phyloP scores from a whole-genome alignment of 2,797 vertebrate species.

The Crotalus adamanteus region DNA sequence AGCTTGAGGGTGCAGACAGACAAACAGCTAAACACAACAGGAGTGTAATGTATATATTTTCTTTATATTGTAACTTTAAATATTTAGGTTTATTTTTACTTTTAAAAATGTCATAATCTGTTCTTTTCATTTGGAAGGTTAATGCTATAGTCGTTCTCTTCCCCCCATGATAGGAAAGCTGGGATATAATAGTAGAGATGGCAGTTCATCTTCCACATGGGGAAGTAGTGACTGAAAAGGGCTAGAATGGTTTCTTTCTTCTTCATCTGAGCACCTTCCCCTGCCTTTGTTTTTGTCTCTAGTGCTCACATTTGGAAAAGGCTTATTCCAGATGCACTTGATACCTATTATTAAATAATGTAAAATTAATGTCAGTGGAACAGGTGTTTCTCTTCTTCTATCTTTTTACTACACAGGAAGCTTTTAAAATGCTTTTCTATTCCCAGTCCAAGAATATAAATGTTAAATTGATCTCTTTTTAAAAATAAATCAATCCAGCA shows the following conservation, averaged over 20 bases:
- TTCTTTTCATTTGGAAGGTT: background rate
- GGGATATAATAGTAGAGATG: background rate
- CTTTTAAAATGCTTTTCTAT: background rate
- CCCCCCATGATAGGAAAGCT: background rate
- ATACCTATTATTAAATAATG: background rate
- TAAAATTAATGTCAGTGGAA: background rate
- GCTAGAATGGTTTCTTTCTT: background rate
- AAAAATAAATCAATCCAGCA: background rate
- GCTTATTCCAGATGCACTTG: background rate
- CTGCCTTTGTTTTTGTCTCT: background rate
- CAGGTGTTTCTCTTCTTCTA: background rate
- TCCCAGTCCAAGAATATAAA: background rate
- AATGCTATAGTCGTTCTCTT: background rate
- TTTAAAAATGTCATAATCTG: background rate
- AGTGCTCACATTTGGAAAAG: background rate
- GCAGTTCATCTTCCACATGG: background rate
- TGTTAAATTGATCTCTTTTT: background rate
- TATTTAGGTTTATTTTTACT: background rate
- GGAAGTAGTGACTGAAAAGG: background rate
- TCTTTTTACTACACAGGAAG: background rate
- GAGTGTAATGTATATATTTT: background rate
- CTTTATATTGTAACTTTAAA: background rate
- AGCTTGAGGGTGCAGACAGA: background rate
- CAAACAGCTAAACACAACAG: background rate
- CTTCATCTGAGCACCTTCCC: background rate